These are phyloP conservation scores for Dryococelus australis DNA, from an alignment of 2,888 invertebrate genomes.

Conservation along the genomic window DNA sequence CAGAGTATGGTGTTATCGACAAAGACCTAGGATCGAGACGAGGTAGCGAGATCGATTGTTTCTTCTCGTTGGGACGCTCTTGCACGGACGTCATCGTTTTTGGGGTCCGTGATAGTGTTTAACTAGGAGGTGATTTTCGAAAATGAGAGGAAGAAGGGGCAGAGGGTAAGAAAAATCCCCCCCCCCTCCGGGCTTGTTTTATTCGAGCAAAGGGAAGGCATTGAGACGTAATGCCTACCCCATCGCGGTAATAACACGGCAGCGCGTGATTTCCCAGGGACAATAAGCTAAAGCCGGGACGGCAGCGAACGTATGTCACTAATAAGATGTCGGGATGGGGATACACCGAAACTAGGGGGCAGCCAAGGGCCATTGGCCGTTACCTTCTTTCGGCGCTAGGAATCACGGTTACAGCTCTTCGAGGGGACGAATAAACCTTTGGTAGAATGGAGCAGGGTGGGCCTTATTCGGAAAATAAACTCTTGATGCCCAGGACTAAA, in stretches of 20 bases:
- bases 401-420: neutral
- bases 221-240: neutral
- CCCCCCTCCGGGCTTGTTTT: neutral
- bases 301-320: neutral
- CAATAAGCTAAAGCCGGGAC: neutral
- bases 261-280: neutral
- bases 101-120: neutral
- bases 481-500: too few species aligned
- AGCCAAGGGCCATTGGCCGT: too few species aligned
- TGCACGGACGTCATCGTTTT: neutral
- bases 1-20: too few species aligned
- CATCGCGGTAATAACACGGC: neutral
- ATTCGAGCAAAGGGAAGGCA: neutral
- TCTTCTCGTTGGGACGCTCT: neutral
- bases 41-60: neutral
- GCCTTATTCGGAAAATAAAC: too few species aligned
- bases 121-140: slow-evolving; percentile 3
- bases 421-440: neutral
- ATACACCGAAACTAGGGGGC: too few species aligned
- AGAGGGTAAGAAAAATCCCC: neutral
- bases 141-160: neutral
- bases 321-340: neutral
- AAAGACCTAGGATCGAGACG: neutral
- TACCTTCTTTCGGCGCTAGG: neutral
- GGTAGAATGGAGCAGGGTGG: too few species aligned